Base-by-base conservation (phyloP, 2,797 vertebrate genomes). In the Myiotriccus ornatus region DNA sequence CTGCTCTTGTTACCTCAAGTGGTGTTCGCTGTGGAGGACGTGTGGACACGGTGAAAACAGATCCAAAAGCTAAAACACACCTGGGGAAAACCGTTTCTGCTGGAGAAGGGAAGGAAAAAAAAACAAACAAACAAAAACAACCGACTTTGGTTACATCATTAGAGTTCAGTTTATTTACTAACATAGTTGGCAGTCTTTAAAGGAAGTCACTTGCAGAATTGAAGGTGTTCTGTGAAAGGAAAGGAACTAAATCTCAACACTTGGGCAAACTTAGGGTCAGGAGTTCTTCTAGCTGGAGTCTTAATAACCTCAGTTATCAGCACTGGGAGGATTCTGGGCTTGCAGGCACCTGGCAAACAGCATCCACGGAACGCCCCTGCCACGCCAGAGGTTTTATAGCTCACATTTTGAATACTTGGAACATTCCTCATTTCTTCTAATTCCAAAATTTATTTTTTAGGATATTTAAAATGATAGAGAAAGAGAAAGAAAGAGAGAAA, bases 1-100 rank as follows among this genome's bases (percentile, higher is more conserved):
- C 98, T 98, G 97, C 98, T 98, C 98, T 98, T 97, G 97, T 98
- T 98, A 98, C 98, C 98, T 99, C 98, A 98, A 98, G 98, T 98
- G 98, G 98, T 98, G 98, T 98, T 98, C 95, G 94, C 98, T 97
- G 97, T 97, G 98, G 97, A 98, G 97, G 97, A 98, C 91, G 65
- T 21, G 96, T 96, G 95, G 87, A 93, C 90, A 21, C 41, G 16
- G 16, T 55, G 78, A 49, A 14, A 20, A 63, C 87, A 41, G 91
- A 87, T 79, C 93, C 96, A 87, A 73, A 70, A 84, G 92, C 94
- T 88, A 46, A 68, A 68, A 81, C 78, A 71, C 89, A 85, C 92
- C 94, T 78, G 87, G 96, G 41, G 80, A 93, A 73, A 86, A 41
- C 39, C 5, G 75, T 81, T 60, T 69, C 90, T 4, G 85, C 94